These are phyloP conservation scores for Xanthia togata DNA, from an alignment of 2,888 invertebrate species.

Conservation along the genomic window DNA sequence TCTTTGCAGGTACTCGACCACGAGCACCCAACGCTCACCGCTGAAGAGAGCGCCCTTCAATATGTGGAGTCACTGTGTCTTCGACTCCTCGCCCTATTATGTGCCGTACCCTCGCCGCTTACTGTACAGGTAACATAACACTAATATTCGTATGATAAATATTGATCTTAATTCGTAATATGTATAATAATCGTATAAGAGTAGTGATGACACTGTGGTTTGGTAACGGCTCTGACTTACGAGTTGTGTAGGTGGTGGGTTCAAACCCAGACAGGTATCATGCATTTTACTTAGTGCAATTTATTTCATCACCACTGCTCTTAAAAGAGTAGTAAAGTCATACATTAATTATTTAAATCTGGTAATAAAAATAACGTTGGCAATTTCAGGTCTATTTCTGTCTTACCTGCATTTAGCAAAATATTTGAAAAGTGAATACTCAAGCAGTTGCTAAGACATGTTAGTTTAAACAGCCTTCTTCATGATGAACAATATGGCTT, in stretches of 20 bases:
- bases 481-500: too few relatives aligned
- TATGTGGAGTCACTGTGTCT: slow-evolving; percentile 98
- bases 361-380: too few relatives aligned
- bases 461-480: too few relatives aligned
- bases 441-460: too few relatives aligned
- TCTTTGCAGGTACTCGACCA: slow-evolving; percentile 95
- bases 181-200: not conserved
- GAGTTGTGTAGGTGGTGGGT: not conserved
- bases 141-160: not conserved
- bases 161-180: not conserved
- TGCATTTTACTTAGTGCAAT: too few relatives aligned
- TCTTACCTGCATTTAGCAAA: too few relatives aligned
- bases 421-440: too few relatives aligned
- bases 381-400: too few relatives aligned
- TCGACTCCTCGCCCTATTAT: slow-evolving; percentile 96
- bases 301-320: too few relatives aligned
- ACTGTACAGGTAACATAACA: slow-evolving; percentile 91
- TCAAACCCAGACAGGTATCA: not conserved
- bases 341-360: too few relatives aligned
- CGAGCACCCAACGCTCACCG: slow-evolving; percentile 96
- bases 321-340: too few relatives aligned
- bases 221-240: not conserved
- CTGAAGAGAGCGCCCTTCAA: slow-evolving; percentile 96
- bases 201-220: not conserved
- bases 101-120: slow-evolving; percentile 95